phyloP scores from a whole-genome alignment of 2,113 vertebrate species.

The Peromyscus leucopus region DNA sequence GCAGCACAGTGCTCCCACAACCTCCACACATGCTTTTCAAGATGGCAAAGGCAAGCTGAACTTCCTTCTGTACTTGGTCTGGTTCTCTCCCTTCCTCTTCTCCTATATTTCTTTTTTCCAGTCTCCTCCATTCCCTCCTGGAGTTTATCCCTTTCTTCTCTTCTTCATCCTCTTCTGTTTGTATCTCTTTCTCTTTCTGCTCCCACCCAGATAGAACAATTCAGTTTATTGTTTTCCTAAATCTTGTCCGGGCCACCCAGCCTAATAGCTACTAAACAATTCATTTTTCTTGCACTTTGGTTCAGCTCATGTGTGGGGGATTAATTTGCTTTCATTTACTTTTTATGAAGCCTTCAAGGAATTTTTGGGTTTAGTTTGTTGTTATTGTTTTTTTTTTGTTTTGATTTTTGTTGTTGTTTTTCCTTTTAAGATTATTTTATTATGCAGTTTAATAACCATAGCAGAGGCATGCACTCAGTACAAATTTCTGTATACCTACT shows the following conservation, averaged over 20 bases:
- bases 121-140: not conserved
- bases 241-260: not conserved
- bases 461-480: not conserved
- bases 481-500: not conserved
- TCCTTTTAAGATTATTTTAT: not conserved
- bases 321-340: not conserved
- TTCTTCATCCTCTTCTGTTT: not conserved
- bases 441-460: constrained; percentile 16
- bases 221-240: not conserved
- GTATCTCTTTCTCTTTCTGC: not conserved
- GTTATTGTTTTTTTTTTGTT: not conserved
- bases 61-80: not conserved
- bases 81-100: not conserved
- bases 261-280: not conserved
- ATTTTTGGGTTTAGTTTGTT: not conserved
- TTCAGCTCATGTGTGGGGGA: not conserved
- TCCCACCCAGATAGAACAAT: no score
- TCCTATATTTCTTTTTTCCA: not conserved
- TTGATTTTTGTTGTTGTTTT: not conserved
- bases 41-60: not conserved
- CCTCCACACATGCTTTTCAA: not conserved
- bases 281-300: not conserved
- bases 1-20: not conserved
- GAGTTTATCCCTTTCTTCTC: not conserved
- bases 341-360: not conserved